Percentiles rank a stretch among this genome's conserved stretches.
phyloP scores from a whole-genome alignment of 2,113 vertebrate genomes.

The Amphiprion percula region DNA sequence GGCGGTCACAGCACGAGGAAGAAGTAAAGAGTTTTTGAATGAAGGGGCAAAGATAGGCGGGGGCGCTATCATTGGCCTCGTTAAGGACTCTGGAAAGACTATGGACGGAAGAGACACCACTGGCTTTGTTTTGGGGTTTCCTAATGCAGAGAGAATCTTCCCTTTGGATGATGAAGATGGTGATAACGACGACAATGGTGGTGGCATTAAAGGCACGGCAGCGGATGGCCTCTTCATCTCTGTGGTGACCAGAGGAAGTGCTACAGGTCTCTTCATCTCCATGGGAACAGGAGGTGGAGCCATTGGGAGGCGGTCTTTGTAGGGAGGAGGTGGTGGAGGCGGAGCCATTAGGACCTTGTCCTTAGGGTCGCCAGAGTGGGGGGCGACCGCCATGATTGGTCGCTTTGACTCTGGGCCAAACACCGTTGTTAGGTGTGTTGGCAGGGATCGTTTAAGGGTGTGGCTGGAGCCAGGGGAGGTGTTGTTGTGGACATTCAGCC shows the following conservation, averaged over 20 bases:
- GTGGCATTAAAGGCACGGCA: slow-evolving; percentile 77
- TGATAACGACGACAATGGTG: slow-evolving; percentile 43
- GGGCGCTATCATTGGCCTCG: slow-evolving; percentile 59
- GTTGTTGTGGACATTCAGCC: slow-evolving; percentile 5
- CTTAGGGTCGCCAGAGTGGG: slow-evolving; percentile 74
- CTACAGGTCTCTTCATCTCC: slow-evolving; percentile 75
- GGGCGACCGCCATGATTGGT: slow-evolving; percentile 76
- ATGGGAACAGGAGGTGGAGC: slow-evolving; percentile 69
- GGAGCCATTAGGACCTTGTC: slow-evolving; percentile 79
- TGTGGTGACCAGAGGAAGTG: slow-evolving; percentile 57
- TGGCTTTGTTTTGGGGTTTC: slow-evolving; percentile 72
- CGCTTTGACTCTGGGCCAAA: slow-evolving; percentile 77
- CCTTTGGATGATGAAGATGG: slow-evolving; percentile 66
- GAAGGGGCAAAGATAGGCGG: slow-evolving; percentile 68
- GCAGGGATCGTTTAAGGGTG: slow-evolving; percentile 69
- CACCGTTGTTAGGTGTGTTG: slow-evolving; percentile 35
- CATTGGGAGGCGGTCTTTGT: slow-evolving; percentile 74
- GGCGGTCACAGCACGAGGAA: slow-evolving; percentile 29
- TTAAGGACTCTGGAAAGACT: slow-evolving; percentile 77
- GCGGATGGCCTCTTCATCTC: slow-evolving; percentile 72
- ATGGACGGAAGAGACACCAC: slow-evolving; percentile 70
- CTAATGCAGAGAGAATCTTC: slow-evolving; percentile 48
- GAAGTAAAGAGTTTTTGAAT: slow-evolving; percentile 63
- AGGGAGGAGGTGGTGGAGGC: slow-evolving; percentile 75
- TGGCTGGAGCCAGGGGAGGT: slow-evolving; percentile 6